Percentiles rank a stretch among this genome's conserved stretches.
phyloP scores from a whole-genome alignment of 2,888 invertebrate species.

The Anarsia innoxiella region DNA sequence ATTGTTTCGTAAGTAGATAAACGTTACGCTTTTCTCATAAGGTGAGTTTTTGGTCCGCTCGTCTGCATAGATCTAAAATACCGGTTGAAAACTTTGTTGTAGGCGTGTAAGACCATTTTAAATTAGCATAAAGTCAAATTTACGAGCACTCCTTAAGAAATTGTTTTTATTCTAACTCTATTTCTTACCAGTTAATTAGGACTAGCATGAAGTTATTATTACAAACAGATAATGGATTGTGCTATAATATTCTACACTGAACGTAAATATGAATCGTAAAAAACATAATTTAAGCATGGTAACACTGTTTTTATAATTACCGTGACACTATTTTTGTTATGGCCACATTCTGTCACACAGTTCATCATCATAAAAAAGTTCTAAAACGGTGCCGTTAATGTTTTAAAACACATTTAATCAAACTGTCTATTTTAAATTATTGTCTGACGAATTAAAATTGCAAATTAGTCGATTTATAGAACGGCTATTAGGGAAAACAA shows the following conservation, averaged over 20 bases:
- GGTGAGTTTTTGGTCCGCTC: not conserved
- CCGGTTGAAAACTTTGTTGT: constrained; percentile 29
- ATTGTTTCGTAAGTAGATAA: too few relatives aligned
- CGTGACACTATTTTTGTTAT: constrained; percentile 7
- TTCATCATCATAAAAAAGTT: too few relatives aligned
- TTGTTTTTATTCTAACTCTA: constrained; percentile 19
- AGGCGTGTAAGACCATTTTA: constrained; percentile 41
- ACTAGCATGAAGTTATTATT: constrained; percentile 19
- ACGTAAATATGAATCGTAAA: constrained; percentile 18
- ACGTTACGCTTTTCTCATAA: not conserved
- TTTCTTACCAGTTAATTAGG: constrained; percentile 7
- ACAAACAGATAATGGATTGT: constrained; percentile 18
- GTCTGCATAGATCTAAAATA: not conserved
- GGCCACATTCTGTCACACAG: too few relatives aligned
- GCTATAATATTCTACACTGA: constrained; percentile 17
- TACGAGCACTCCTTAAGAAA: constrained; percentile 25
- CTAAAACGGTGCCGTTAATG: too few relatives aligned
- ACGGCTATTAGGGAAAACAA: too few relatives aligned
- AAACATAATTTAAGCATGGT: constrained; percentile 20
- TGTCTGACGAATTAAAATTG: too few relatives aligned
- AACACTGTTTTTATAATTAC: constrained; percentile 14
- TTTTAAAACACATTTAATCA: too few relatives aligned
- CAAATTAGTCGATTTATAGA: too few relatives aligned
- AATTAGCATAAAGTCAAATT: constrained; percentile 58
- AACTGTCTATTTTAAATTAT: too few relatives aligned